Evolutionary conservation across 2,888 invertebrate genomes (phyloP), one percentile per base, ranked within the genome.

Genomic region (Agapostemon virescens): DNA sequence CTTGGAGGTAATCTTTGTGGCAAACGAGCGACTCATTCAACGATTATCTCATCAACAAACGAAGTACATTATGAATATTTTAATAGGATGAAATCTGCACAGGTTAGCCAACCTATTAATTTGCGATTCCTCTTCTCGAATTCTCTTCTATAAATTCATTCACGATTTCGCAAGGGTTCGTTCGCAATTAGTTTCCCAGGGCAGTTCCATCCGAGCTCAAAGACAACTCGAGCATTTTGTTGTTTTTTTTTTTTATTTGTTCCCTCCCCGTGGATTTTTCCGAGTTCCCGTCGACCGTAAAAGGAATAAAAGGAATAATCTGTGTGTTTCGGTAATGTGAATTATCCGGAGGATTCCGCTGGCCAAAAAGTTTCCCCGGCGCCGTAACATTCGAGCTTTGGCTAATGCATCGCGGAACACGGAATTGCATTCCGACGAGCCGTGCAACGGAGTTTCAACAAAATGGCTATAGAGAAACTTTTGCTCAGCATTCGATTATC

Each of bases 391-490:
- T 72, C 64, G 72, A 73, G 69, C 67, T 69, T 73, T 58, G 72
- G 76, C 75, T 79, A 82, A 83, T 82, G 71, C 74, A 77, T 80
- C 69, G 79, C 68, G 74, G 79, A 67, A 76, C 81, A 71, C 68
- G 77, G 83, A 82, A 82, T 83, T 79, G 82, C 82, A 79, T 83
- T 83, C 82, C 75, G 69, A 42, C 75, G 78, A 68, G 74, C 40
- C 72, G 69, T 74, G 69, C 77, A 36, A 33, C 61, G 68, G 69
- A 63, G 72, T 69, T 81, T 23, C 68, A 83, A 83, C 82, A 81
- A 79, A 83, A 81, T 74, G 79, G 70, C 69, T 76, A 38, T 45
- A 61, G 58, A 20, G 67, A 69, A 79, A 82, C 63, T 79, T 83
- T 79, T 52, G 70, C 45, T 36, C 64, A 69, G 67, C 69, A 71